Base-by-base conservation (phyloP, 2,888 invertebrate species). In the Carcina quercana region DNA sequence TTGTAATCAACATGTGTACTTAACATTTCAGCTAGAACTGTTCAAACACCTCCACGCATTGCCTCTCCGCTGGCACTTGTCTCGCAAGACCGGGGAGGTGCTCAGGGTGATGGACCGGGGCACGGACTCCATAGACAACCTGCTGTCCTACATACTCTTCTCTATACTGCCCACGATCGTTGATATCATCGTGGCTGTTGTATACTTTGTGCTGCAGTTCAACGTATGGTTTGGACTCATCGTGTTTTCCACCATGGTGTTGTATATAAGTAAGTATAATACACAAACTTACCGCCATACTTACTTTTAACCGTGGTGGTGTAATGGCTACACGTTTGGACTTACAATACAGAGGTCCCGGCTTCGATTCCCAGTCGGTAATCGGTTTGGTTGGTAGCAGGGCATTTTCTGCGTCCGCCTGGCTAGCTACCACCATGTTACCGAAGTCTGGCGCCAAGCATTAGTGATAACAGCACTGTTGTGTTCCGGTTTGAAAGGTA, bases 61-160 rank as follows among this genome's bases (percentile, higher is more conserved):
- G 32, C 97, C 97, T 3, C 85, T 99, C 28, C 88, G 94, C 13
- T 99, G 98, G 98, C 98, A 99, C 73, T 79, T 98, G 19, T 88
- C 91, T 1, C 85, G 98, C 7, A 98, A 98, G 83, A 98, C 98
- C 0, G 98, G 98, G 2, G 98, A 99, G 83, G 97, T 99, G 1
- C 82, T 98, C 2, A 86, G 97, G 19, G 91, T 98, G 0, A 97
- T 99, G 94, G 98, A 99, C 75, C 87, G 98, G 40, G 98, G 98
- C 45, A 98, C 98, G 0, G 96, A 95, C 53, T 97, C 97, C 32
- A 96, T 98, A 50, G 97, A 97, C 75, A 96, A 93, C 69, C 85
- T 99, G 6, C 86, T 98, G 1, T 96, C 93, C 55, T 96, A 93
- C 61, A 92, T 98, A 28, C 79, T 98, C 24, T 98, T 98, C 78